Evolutionary conservation across 2,797 vertebrate species (phyloP), one percentile per base, ranked within the genome.

Genomic region (Channa striata): DNA sequence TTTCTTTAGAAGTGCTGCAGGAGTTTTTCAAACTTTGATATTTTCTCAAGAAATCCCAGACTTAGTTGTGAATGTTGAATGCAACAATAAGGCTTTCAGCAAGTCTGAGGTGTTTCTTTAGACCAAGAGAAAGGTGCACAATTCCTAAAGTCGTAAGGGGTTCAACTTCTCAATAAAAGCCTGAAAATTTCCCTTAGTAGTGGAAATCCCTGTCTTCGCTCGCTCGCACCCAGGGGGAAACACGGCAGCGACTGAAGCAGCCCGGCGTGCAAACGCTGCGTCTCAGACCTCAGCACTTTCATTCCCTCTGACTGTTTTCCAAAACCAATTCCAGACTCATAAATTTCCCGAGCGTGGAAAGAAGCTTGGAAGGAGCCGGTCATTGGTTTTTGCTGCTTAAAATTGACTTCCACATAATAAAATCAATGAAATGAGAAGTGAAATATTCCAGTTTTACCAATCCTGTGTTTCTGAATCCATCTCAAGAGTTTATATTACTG

Each of bases 321-420:
- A 62, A 74, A 74, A 78, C 14, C 42, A 66, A 14, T 59, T 49
- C 62, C 75, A 86, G 67, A 71, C 17, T 46, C 44, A 8, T 40
- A 47, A 71, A 50, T 42, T 61, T 50, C 10, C 52, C 40, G 6
- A 21, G 23, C 3, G 19, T n/a, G 39, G 37, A 64, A 47, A 63
- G 46, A 14, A 57, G 40, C 60, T 40, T 34, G 20, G 70, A 54
- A 30, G 37, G 49, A 16, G 43, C 48, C 44, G 30, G 5, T 36
- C 36, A 9, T 10, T 48, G 20, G 2, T 36, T 57, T 71, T 61
- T 49, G 40, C 43, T 19, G 17, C 65, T 70, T 60, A 68, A 13
- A 44, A 30, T 70, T 63, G 47, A 59, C 14, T 6, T 47, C 33
- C 13, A 64, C 8, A 34, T 33, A 66, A 50, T 66, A 58, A 65